Evolutionary conservation across 1,140 invertebrate species (phyloP), one percentile per base, ranked within the genome.

Genomic region (Ceratina japonica): DNA sequence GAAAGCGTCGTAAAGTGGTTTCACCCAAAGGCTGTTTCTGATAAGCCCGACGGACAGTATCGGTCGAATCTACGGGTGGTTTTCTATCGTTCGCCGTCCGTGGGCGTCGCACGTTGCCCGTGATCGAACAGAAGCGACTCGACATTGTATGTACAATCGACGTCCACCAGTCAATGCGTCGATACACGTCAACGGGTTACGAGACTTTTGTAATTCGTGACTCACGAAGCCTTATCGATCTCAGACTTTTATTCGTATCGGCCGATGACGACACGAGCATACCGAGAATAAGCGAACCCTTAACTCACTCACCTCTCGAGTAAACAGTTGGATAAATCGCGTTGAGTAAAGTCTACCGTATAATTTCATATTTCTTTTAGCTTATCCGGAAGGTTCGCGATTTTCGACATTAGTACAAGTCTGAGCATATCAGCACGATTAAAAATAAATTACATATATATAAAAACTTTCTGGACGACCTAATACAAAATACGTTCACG

Each of bases 211-310:
- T 64, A 65, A 54, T 66, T 66, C 65, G 65, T 77, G 79, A 81
- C 74, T 81, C 79, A 72, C n/a, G 4, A 16, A 44, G 22, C 22
- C 22, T 81, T 71, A 77, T 77, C 75, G 75, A 78, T 77, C 54
- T 7, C 16, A 12, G 51, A 72, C 63, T 72, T 49, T 78, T 71
- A 18, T 37, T 27, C 3, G 4, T 49, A 24, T 49, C 63, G 37
- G n/a, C 5, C 51, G n/a, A 44, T 56, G 68, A 63, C 75, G 27
- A 78, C 31, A 49, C 64, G 8, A 0, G 13, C 49, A 27, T 72
- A 62, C 16, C 75, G 16, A 3, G 49, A 56, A 64, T 27, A 18
- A 20, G 18, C 0, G 49, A 49, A 64, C 44, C 59, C 16, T 51
- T 70, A 22, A 70, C 59, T 76, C 75, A 51, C 18, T 18, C 56